Base-by-base conservation (phyloP, 2,797 vertebrate genomes). In the Eulemur coronatus region DNA sequence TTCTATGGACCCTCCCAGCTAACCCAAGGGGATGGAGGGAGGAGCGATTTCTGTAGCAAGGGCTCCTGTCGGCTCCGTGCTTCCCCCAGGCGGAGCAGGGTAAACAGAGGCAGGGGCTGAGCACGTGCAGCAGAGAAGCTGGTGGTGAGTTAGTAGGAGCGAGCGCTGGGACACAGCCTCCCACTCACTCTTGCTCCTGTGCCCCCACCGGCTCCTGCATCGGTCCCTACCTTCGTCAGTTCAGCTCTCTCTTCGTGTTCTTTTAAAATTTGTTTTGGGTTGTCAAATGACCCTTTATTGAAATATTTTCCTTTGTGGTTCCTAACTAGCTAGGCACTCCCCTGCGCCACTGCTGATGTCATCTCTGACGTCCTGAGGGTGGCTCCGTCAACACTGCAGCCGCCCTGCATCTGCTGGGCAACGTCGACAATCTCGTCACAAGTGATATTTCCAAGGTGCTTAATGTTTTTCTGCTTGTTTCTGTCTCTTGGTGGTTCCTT, bases 391-490 rank as follows among this genome's bases (percentile, higher is more conserved):
- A n/a, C 1, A 95, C 99, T 99, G 98, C 99, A 99, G 30, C 99
- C 1, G 99, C 95, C 98, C 94, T 99, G 98, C 99, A 99, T 99
- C 96, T 98, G 73, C 12, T 99, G 99, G 0, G 99, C 99, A 0
- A 99, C 98, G 90, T 1, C 87, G 35, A 99, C 98, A 0, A 99
- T 99, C 95, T 99, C 99, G 0, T 99, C 99, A 0, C 99, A 99
- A 95, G 98, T 97, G 94, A 99, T 98, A 0, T 98, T 99, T 89
- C 99, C 99, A 0, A 97, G 99, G 98, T 99, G 99, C 95, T 99
- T 99, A 70, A 99, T 99, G 98, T 99, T 99, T 98, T 99, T 99
- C 98, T 99, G 99, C 98, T 99, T 99, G 98, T 99, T 99, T 97
- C 99, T 98, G 98, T 99, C 99, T 79, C 99, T 99, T 30, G 99